Evolutionary conservation across 2,113 vertebrate genomes (phyloP), one percentile per base, ranked within the genome.

Genomic region (Nannospalax galili): DNA sequence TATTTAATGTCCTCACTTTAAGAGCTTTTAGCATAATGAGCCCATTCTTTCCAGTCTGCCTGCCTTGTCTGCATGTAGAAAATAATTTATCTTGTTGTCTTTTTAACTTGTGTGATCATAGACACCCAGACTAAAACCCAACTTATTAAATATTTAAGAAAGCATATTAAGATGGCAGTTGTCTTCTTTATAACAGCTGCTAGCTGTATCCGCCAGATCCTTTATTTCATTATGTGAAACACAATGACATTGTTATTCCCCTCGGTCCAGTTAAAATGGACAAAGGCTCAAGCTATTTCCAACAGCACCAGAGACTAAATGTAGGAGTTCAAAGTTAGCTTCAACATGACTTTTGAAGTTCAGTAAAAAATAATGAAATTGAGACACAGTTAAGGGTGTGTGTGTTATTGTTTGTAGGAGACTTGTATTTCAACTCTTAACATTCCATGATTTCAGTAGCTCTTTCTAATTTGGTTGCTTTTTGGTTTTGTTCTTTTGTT

Each of bases 91-190:
- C 97, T 97, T 28, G 70, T 10, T 95, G 95, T 94, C 65, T 97
- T 93, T 96, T 92, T 91, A 69, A 82, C 74, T 52, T 94, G 96
- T 90, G 82, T 85, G 1, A 91, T 52, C 75, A 67, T 87, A 72
- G 35, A 95, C 62, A 96, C 77, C 58, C 96, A 96, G 58, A 58
- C 84, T 96, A 96, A 97, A 96, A 80, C 56, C 48, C 67, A 89
- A n/a, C 78, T 97, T 91, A 98, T 98, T 96, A 97, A 98, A 96
- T 91, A 90, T 97, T 97, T 97, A 97, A 96, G 96, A 97, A 97
- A 97, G 93, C 35, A 3, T 91, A 70, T 69, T 90, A 97, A 95
- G 74, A 88, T 87, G 60, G 65, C 91, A 89, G 90, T 92, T 91
- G 45, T 95, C 87, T 91, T 73, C 40, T 79, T 96, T 37, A 0